Percentiles rank a stretch among this genome's conserved stretches.
These are phyloP conservation scores for Stegastes partitus DNA, from an alignment of 2,113 vertebrate species.

Conservation along the genomic window DNA sequence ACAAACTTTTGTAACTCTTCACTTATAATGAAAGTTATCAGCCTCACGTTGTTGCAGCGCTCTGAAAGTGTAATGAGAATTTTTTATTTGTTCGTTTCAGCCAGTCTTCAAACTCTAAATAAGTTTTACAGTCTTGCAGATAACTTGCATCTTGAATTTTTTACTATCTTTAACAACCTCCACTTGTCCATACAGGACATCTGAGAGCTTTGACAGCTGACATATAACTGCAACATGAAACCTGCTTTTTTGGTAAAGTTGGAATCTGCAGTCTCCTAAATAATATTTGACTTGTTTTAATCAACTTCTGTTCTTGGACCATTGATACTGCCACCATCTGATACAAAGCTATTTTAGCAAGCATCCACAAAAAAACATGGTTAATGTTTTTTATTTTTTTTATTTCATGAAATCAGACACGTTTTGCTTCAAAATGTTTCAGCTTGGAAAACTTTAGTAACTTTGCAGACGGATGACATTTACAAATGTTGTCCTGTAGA, in stretches of 20 bases:
- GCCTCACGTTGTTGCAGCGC: not conserved
- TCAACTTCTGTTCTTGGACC: not conserved
- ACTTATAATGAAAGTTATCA: not conserved
- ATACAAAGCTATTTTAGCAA: not conserved
- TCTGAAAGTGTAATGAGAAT: not conserved
- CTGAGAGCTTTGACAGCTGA: too few relatives aligned
- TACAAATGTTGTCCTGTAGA: slow-evolving; percentile 55
- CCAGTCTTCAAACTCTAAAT: not conserved
- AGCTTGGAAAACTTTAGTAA: not conserved
- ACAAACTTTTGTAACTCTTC: too few relatives aligned
- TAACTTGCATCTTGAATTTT: too few relatives aligned
- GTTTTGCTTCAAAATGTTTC: not conserved
- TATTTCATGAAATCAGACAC: slow-evolving; percentile 16
- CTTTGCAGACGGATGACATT: not conserved
- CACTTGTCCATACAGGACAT: too few relatives aligned
- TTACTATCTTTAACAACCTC: too few relatives aligned
- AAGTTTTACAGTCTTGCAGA: too few relatives aligned
- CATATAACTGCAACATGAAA: too few relatives aligned
- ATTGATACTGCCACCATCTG: not conserved
- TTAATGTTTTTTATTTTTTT: slow-evolving; percentile 19
- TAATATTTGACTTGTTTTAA: too few relatives aligned
- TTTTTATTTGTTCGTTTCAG: not conserved
- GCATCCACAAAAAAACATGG: slow-evolving; percentile 4
- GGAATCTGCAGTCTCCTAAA: too few relatives aligned
- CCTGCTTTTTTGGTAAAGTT: too few relatives aligned